Conservation (phyloP, 2,113 vertebrate genomes). For the Mungos mungo region DNA sequence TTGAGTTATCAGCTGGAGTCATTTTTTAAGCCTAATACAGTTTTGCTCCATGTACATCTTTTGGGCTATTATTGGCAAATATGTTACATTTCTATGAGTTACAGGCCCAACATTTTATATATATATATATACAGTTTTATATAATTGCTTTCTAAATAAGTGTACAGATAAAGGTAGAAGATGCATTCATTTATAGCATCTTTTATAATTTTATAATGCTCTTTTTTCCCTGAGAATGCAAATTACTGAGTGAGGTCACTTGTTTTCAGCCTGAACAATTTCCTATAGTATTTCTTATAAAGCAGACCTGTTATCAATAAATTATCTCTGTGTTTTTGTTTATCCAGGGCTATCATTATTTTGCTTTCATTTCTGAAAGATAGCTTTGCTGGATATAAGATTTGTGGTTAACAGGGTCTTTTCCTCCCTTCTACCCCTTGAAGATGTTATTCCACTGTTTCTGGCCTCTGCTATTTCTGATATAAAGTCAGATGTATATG, state of each 20-base stretch:
- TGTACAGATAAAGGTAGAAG: not conserved
- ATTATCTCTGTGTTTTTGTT: not conserved
- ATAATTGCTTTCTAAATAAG: not conserved
- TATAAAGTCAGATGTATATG: not conserved
- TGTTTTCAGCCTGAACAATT: not conserved
- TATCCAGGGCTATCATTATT: not conserved
- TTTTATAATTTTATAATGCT: not conserved
- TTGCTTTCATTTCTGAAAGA: not conserved
- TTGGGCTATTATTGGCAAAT: not conserved
- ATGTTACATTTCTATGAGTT: not conserved
- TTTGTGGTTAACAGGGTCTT: not conserved
- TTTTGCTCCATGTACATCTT: not conserved
- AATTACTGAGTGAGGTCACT: not conserved
- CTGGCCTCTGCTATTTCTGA: not conserved
- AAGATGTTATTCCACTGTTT: not conserved
- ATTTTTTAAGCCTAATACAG: not conserved
- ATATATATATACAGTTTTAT: not conserved
- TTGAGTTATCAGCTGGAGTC: not conserved
- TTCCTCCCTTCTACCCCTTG: not conserved
- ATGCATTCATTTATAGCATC: not conserved
- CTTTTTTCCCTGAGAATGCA: not conserved
- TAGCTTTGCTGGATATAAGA: not conserved
- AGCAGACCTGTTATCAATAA: not conserved
- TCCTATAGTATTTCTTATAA: not conserved
- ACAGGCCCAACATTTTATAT: not conserved